These are phyloP conservation scores for Oncorhynchus gorbuscha DNA, from an alignment of 2,113 vertebrate species.

Conservation along the genomic window DNA sequence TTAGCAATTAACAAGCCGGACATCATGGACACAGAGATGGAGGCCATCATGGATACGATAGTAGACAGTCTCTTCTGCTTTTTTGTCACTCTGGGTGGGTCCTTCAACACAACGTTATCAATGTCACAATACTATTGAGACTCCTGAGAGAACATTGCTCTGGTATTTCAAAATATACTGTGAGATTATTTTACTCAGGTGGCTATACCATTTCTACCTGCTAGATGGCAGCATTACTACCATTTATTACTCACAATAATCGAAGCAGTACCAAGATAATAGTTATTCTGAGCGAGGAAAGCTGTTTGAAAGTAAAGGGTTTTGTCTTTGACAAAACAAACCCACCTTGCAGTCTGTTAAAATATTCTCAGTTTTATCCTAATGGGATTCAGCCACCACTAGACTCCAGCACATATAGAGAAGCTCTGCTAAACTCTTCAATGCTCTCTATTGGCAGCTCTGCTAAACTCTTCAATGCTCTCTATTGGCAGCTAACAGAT, in stretches of 20 bases:
- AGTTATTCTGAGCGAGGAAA: too few relatives aligned
- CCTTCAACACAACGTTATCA: neutral
- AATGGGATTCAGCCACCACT: too few relatives aligned
- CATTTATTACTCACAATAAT: too few relatives aligned
- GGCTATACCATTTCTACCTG: neutral
- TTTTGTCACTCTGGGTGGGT: conserved; percentile 97
- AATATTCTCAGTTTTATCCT: too few relatives aligned
- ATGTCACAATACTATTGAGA: too few relatives aligned
- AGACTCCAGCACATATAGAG: neutral
- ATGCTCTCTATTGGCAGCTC: neutral
- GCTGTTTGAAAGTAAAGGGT: too few relatives aligned
- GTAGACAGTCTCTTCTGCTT: conserved; percentile 99
- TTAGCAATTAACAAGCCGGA: conserved; percentile 92
- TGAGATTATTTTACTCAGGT: too few relatives aligned
- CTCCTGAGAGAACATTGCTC: neutral
- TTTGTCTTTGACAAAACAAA: too few relatives aligned
- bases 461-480: neutral
- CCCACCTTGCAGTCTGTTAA: too few relatives aligned
- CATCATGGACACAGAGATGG: conserved; percentile 96
- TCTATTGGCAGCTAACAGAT: neutral
- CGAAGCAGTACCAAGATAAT: too few relatives aligned
- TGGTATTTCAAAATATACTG: neutral
- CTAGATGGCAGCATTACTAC: neutral
- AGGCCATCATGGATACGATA: conserved; percentile 96
- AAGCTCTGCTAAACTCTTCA: neutral